Evolutionary conservation across 2,113 vertebrate genomes (phyloP), one percentile per base, ranked within the genome.

Genomic region (Chroicocephalus ridibundus): DNA sequence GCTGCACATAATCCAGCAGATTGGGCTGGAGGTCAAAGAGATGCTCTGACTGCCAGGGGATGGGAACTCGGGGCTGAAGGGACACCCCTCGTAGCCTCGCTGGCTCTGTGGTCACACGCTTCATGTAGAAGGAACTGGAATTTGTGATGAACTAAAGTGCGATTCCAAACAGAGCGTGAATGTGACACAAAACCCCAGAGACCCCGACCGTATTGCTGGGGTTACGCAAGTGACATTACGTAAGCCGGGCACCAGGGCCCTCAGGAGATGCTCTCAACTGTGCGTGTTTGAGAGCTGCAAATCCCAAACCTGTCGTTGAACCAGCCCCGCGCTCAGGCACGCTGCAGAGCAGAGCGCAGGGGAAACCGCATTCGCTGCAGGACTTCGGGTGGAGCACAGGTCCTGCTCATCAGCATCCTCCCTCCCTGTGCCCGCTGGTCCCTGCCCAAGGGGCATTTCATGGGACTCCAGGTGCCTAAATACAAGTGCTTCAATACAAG

Each of bases 281-380:
- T 15, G 89, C 29, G 2, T 8, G 57, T 29, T 14, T 4, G 17
- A 0, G 46, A 51, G 83, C 85, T 79, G 61, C 7, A 62, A 72
- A 70, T 15, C 88, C 85, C 87, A 24, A 26, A 12, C 19, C 44
- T 13, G 40, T 0, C 13, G 32, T 2, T n/a, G 52, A 24, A 32
- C 1, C 40, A 9, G 51, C 58, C 46, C 64, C 1, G 4, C 2
- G 0, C 51, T 27, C 25, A 0, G 47, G 0, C 1, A 32, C 6
- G 84, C 77, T 29, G 92, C 54, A 17, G 77, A 69, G 87, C 54
- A 13, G 61, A 40, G 85, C 0, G 8, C 29, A 16, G 81, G 69
- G 51, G 36, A n/a, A 69, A n/a, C 2, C 0, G 51, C 18, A 3
- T 2, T 10, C 6, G 0, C 34, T 13, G 9, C 60, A 44, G 2